These are phyloP conservation scores for Cyprinodon diabolis DNA, from an alignment of 2,797 vertebrate species.

Conservation along the genomic window DNA sequence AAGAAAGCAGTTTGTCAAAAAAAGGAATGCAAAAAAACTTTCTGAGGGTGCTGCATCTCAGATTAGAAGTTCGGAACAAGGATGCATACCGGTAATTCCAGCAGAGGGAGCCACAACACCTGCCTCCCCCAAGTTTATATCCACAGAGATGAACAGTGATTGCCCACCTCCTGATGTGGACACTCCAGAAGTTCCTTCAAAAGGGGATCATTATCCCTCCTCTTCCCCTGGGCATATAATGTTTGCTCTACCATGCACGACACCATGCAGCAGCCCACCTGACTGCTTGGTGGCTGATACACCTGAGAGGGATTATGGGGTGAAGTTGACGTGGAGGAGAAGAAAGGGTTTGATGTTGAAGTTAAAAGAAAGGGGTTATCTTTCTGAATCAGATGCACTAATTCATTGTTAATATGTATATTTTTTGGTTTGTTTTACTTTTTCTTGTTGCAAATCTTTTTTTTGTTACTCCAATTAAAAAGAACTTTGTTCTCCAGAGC, in stretches of 20 bases:
- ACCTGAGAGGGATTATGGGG: constrained; percentile 87
- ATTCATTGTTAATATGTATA: constrained; percentile 63
- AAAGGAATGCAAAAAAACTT: constrained; percentile 15
- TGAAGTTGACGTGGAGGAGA: constrained; percentile 90
- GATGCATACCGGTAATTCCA: constrained; percentile 20
- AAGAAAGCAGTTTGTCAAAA: constrained; percentile 18
- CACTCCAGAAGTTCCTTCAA: constrained; percentile 63
- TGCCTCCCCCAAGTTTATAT: constrained; percentile 9
- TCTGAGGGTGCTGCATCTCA: constrained; percentile 18
- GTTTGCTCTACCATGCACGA: constrained; percentile 47
- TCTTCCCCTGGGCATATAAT: constrained; percentile 33
- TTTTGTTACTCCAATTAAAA: constrained; percentile 1
- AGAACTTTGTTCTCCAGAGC: too few relatives aligned
- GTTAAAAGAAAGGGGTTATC: constrained; percentile 79
- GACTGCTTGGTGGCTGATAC: constrained; percentile 85
- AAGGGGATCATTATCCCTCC: constrained; percentile 9
- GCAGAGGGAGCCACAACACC: constrained; percentile 32
- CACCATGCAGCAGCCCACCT: constrained; percentile 38
- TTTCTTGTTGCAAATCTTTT: not conserved
- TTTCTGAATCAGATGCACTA: constrained; percentile 76
- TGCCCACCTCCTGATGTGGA: constrained; percentile 63
- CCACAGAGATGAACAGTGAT: constrained; percentile 26
- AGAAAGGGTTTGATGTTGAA: constrained; percentile 79
- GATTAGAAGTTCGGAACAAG: constrained; percentile 16
- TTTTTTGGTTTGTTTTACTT: not conserved